A percentile compares a stretch with the other conserved stretches of the same genome.
phyloP scores from a whole-genome alignment of 1,140 invertebrate genomes.

The Drosophila sp. region DNA sequence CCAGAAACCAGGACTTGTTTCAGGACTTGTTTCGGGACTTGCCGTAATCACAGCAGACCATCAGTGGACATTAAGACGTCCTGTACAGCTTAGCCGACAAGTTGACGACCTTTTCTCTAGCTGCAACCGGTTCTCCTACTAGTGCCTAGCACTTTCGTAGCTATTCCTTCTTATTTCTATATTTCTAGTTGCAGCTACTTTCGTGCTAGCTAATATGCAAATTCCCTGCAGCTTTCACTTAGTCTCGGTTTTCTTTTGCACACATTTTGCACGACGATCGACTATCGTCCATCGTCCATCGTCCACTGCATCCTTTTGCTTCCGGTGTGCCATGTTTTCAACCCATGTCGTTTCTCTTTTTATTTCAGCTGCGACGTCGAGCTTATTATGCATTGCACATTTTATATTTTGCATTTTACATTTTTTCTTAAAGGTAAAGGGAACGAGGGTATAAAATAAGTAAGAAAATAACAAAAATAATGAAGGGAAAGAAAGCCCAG shows the following conservation, averaged over 20 bases:
- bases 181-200: constrained; percentile 10
- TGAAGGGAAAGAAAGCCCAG: constrained; percentile 16
- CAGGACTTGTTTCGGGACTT: neutral
- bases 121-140: neutral
- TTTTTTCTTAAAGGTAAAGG: constrained; percentile 60
- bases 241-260: constrained; percentile 58
- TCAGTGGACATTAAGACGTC: constrained; percentile 59
- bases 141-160: neutral
- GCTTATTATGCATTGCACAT: constrained; percentile 83
- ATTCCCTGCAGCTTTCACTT: constrained; percentile 78
- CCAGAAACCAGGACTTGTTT: neutral
- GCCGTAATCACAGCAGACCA: constrained; percentile 24
- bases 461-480: constrained; percentile 17
- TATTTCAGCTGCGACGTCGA: constrained; percentile 40
- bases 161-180: constrained; percentile 5
- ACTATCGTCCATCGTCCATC: constrained; percentile 38
- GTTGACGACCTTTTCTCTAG: constrained; percentile 15
- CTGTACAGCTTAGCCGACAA: constrained; percentile 64
- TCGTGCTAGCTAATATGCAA: constrained; percentile 72
- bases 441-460: constrained; percentile 9
- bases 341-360: constrained; percentile 50
- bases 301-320: constrained; percentile 63
- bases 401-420: constrained; percentile 83
- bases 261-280: constrained; percentile 27
- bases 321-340: constrained; percentile 74